Base-by-base conservation (phyloP, 2,888 invertebrate species). In the Trilocha varians region DNA sequence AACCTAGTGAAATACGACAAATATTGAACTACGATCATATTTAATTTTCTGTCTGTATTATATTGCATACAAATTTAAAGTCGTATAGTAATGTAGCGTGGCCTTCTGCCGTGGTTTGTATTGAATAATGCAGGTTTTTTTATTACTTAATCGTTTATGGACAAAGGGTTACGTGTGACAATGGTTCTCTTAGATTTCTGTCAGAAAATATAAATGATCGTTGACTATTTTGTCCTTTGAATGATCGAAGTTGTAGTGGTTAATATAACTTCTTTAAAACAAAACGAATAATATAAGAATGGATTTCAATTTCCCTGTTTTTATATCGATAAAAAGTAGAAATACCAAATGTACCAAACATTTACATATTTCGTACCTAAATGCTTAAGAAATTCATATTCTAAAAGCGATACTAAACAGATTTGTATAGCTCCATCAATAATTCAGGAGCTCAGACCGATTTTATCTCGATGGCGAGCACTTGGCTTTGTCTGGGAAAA, bases 111-210 rank as follows among this genome's bases (percentile, higher is more conserved):
- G 47, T 42, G 37, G 43, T 54, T 43, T 50, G 53, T 46, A 50
- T 59, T 57, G 60, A 63, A 67, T 63, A 57, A 58, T 55, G 52
- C 49, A 49, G 37, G 35, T 36, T 43, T 47, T 42, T 48, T 51
- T 53, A 52, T 61, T 59, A 62, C 57, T 52, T 55, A 52, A 61
- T 38, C 32, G 14, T 9, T 48, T 45, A 16, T 42, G 43, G 40
- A 55, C 54, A 59, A 62, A 62, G 57, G 48, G 25, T 25, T 25
- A 1, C 4, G 25, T 25, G 25, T 25, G 2, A 25, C 25, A 11
- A 25, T 25, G 25, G 1, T 11, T 9, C 25, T 9, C 25, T 25
- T 1, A 3, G 11, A 25, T 25, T 25, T n/a, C n/a, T n/a, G n/a
- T n/a, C n/a, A n/a, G n/a, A n/a, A n/a, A n/a, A n/a, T n/a, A n/a